These are phyloP conservation scores for Zosterops borbonicus DNA, from an alignment of 2,113 vertebrate genomes.

Conservation along the genomic window DNA sequence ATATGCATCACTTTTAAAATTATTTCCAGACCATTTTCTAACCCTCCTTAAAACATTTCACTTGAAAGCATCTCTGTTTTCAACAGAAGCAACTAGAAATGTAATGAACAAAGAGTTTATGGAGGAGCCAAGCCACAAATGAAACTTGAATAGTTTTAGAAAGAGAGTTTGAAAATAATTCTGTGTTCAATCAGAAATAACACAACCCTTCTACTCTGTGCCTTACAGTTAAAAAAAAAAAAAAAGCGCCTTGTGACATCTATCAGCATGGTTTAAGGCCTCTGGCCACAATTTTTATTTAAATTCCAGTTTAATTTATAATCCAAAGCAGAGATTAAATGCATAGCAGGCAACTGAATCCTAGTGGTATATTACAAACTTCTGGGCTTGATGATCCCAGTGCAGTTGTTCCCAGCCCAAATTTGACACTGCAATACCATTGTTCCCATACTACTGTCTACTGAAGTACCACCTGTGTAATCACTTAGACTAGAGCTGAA, in stretches of 20 bases:
- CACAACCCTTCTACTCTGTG: slow-evolving; percentile 16
- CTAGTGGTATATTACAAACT: background rate
- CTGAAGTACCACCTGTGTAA: slow-evolving; percentile 37
- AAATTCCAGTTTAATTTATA: slow-evolving; percentile 62
- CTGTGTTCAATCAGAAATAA: slow-evolving; percentile 60
- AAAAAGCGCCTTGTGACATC: slow-evolving; percentile 32
- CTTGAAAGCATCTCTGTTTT: slow-evolving; percentile 58
- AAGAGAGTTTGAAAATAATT: slow-evolving; percentile 59
- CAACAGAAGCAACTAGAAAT: slow-evolving; percentile 63
- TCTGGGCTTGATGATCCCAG: slow-evolving; percentile 21
- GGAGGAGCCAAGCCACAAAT: slow-evolving; percentile 60
- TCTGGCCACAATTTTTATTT: slow-evolving; percentile 37
- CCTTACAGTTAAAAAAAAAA: background rate
- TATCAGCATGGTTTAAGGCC: slow-evolving; percentile 46
- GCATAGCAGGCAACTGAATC: slow-evolving; percentile 21
- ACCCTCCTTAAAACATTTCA: slow-evolving; percentile 21
- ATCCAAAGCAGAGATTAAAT: slow-evolving; percentile 65
- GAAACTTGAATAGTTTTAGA: slow-evolving; percentile 57
- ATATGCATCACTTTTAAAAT: slow-evolving; percentile 14
- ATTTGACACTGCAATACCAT: slow-evolving; percentile 21
- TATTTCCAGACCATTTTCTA: slow-evolving; percentile 32
- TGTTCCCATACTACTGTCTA: slow-evolving; percentile 24
- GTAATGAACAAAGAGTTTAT: slow-evolving; percentile 64
- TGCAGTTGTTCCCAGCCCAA: slow-evolving; percentile 33
- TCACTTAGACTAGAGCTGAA: slow-evolving; percentile 8